Conservation (phyloP, 2,797 vertebrate genomes). For the Anguilla marmorata region DNA sequence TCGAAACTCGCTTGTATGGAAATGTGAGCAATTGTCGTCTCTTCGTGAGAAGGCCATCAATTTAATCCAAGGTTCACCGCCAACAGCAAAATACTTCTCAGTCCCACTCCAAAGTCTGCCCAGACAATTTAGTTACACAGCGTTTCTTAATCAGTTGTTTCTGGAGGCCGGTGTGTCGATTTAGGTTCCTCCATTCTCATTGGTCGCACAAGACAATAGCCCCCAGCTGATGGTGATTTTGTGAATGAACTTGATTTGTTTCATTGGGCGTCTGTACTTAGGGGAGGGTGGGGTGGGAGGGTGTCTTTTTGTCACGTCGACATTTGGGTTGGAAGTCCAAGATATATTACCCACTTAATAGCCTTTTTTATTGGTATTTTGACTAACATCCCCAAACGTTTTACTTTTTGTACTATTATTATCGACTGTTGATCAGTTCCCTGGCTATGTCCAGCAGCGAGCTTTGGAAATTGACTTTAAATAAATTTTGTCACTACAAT, state of each 20-base stretch:
- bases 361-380: conserved; percentile 6
- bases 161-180: conserved; percentile 52
- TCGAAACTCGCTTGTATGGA: conserved; percentile 29
- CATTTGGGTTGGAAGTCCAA: not conserved
- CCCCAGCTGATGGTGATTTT: conserved; percentile 72
- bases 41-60: conserved; percentile 42
- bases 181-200: conserved; percentile 62
- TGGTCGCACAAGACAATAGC: conserved; percentile 72
- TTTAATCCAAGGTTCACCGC: conserved; percentile 35
- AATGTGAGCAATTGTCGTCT: conserved; percentile 31
- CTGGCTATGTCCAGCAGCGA: not conserved
- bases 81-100: conserved; percentile 38
- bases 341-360: conserved; percentile 19
- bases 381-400: not conserved
- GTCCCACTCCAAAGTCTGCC: conserved; percentile 53
- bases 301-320: conserved; percentile 14
- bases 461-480: not conserved
- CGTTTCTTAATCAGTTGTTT: conserved; percentile 62
- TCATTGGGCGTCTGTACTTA: conserved; percentile 28
- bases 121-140: conserved; percentile 36
- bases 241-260: conserved; percentile 85
- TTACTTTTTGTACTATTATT: not conserved
- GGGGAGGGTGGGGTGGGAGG: not conserved
- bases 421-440: not conserved
- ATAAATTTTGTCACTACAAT: not conserved